Evolutionary conservation across 2,797 vertebrate genomes (phyloP).

Genomic region (Meriones psammophilus): DNA sequence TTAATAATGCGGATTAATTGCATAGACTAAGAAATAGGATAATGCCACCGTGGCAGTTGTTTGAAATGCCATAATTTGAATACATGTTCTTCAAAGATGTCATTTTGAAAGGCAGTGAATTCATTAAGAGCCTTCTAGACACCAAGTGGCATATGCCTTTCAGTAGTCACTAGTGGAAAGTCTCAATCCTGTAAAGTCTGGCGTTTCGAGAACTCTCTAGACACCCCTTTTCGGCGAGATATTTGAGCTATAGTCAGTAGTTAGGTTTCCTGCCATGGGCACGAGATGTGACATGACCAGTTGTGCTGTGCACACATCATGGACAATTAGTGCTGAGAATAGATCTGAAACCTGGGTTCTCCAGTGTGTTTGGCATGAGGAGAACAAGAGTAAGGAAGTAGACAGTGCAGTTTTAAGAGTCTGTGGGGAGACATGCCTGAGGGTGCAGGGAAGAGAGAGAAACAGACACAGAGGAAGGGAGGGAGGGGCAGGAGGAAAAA

Average conservation of each 20-base stretch:
- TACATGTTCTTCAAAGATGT: conserved; percentile 22
- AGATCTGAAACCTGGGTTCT: not conserved
- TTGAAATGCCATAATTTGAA: conserved; percentile 9
- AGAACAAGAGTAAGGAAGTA: not conserved
- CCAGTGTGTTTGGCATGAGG: not conserved
- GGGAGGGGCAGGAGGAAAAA: no score
- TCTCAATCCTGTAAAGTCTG: conserved; percentile 15
- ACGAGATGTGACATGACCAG: not conserved
- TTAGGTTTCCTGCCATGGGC: conserved; percentile 15
- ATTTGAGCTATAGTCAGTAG: conserved; percentile 15
- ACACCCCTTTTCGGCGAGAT: conserved; percentile 24
- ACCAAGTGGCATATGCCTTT: conserved; percentile 37
- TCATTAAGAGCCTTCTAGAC: conserved; percentile 44
- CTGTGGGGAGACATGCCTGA: no score
- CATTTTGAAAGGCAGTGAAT: conserved; percentile 16
- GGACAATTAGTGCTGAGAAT: conserved; percentile 30
- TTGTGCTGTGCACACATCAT: not conserved
- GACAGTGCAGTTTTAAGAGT: not conserved
- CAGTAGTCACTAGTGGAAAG: conserved; percentile 14
- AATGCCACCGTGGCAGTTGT: not conserved
- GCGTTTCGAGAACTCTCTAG: conserved; percentile 32
- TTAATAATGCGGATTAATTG: not conserved
- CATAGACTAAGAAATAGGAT: not conserved
- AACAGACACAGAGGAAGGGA: not conserved
- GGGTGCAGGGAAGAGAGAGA: no score